Percentiles rank a stretch among this genome's conserved stretches.
Conservation (phyloP, 1,140 invertebrate genomes). For the Zaprionus taronus region DNA sequence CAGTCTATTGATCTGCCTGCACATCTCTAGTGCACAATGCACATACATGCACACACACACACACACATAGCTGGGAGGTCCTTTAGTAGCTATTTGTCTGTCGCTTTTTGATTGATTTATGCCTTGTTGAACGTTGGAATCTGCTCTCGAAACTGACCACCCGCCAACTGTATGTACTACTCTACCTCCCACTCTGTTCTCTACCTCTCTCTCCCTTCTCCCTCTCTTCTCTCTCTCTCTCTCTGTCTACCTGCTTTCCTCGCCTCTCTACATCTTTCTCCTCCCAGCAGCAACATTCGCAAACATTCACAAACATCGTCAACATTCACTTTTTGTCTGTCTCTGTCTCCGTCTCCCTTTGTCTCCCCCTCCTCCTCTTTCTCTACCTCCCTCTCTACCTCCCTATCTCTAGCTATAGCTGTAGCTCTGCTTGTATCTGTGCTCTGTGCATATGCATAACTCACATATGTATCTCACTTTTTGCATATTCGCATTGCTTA, state of each 20-base stretch:
- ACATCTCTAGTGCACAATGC: slow-evolving; percentile 5
- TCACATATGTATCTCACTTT: slow-evolving; percentile 34
- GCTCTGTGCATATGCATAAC: slow-evolving; percentile 39
- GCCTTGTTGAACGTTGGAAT: background rate
- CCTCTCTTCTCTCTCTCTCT: too few relatives aligned
- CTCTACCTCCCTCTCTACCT: background rate
- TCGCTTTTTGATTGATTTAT: slow-evolving; percentile 27
- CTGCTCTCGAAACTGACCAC: background rate
- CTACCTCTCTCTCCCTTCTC: background rate
- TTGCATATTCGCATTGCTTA: slow-evolving; percentile 44
- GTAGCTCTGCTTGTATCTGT: too few relatives aligned
- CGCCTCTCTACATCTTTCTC: background rate
- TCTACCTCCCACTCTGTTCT: background rate
- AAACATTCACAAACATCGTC: background rate
- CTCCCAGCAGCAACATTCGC: background rate
- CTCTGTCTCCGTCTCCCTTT: background rate
- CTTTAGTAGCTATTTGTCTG: slow-evolving; percentile 23
- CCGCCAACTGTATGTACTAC: background rate
- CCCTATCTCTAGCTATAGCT: too few relatives aligned
- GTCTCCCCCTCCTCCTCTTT: background rate
- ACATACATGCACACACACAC: background rate
- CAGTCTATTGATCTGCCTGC: background rate
- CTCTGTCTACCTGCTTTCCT: background rate
- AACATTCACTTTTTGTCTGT: slow-evolving; percentile 6
- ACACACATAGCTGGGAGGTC: background rate